Evolutionary conservation across 2,888 invertebrate genomes (phyloP), one percentile per base, ranked within the genome.

Genomic region (Hartigia nigra): DNA sequence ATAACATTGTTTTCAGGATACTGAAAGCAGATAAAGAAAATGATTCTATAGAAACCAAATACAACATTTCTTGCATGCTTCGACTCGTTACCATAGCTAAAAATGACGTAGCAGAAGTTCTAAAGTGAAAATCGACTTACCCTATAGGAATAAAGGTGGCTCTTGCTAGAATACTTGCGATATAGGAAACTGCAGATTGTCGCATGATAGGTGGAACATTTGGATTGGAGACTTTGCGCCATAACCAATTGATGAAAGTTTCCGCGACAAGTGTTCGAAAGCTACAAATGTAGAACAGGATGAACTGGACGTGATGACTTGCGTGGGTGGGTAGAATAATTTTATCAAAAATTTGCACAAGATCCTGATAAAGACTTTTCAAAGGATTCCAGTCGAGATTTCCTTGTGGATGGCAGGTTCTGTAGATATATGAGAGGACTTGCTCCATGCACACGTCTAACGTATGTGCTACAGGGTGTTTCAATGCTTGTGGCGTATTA

Each of bases 271-370:
- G 89, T 4, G 92, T 85, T 90, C 95, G 95, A 82, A 96, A 94
- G 86, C 95, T 95, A 90, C 95, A 95, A 80, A 96, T 91, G 87
- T 95, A 94, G 91, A 97, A 97, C 90, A 96, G 92, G 12, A 95
- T 87, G 90, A 95, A 97, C 91, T 97, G 97, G 2, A 95, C 94
- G 89, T 97, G 96, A 88, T 95, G 94, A 69, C 96, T 96, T 37
- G 96, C 96, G 91, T 97, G 95, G 1, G 97, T 97, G 1, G 96
- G 96, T 80, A 98, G 91, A 83, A 98, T 94, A 69, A 96, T 93
- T 87, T 94, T 94, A 86, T 98, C 97, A 91, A 98, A 98, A 3
- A 95, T 94, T 81, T 92, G 92, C 81, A 97, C 87, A 75, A 95
- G 84, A 81, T 95, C 94, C 69, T 93, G 90, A 87, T 95, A 95